Conservation (phyloP, 1,140 invertebrate genomes). For the Saccostrea echinata region DNA sequence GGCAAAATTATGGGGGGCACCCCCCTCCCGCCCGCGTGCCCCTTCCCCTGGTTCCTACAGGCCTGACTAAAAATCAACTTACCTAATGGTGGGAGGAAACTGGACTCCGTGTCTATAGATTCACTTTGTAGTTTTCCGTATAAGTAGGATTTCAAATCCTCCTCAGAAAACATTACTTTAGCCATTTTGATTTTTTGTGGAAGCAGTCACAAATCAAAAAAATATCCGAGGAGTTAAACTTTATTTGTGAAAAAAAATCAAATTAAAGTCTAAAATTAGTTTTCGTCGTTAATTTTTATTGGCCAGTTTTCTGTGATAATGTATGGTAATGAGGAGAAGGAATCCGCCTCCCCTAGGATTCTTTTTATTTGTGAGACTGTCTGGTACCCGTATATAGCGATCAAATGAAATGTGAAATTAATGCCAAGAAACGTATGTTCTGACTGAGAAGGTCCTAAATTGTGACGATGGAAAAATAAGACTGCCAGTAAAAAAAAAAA, state of each 20-base stretch:
- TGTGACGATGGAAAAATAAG: not conserved
- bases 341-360: not conserved
- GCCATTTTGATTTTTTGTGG: not conserved
- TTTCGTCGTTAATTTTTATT: constrained; percentile 16
- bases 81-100: not conserved
- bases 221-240: not conserved
- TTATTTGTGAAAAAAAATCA: not conserved
- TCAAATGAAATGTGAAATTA: not conserved
- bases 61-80: not conserved
- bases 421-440: not conserved
- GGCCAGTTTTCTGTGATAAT: not conserved
- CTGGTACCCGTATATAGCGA: constrained; percentile 11
- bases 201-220: not conserved
- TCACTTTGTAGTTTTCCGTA: not conserved
- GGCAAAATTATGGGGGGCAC: not conserved
- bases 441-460: not conserved
- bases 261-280: not conserved
- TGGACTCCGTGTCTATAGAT: not conserved
- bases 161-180: not conserved
- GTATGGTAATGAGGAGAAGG: not conserved
- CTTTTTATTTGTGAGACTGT: not conserved
- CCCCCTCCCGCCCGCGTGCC: no score
- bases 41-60: no score
- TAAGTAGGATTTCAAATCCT: not conserved
- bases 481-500: no score